Percentiles rank a stretch among this genome's conserved stretches.
phyloP scores from a whole-genome alignment of 2,797 vertebrate species.

The Okamejei kenojei region DNA sequence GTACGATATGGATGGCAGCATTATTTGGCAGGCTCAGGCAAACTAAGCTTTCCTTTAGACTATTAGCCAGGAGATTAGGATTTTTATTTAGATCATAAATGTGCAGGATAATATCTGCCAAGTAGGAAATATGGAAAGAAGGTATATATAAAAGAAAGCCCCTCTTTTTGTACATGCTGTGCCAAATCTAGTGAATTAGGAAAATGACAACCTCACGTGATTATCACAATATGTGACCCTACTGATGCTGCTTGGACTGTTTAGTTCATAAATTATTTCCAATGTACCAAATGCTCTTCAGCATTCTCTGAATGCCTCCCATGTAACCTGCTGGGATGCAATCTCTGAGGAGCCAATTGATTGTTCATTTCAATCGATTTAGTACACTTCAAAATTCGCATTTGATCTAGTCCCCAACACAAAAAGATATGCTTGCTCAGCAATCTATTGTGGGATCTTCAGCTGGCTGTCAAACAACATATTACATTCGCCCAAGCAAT shows the following conservation, averaged over 20 bases:
- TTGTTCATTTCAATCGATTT: background rate
- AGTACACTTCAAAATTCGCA: background rate
- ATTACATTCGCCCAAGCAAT: background rate
- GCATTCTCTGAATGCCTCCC: background rate
- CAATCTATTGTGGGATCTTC: background rate
- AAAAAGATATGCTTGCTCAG: background rate
- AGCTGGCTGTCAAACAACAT: background rate
- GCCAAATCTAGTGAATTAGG: background rate
- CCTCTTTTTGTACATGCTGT: background rate
- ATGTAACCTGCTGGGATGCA: background rate
- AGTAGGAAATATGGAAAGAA: background rate
- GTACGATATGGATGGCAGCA: no score
- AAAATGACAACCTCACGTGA: no score
- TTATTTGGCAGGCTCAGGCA: no score
- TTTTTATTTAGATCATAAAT: no score
- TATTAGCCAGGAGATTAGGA: no score
- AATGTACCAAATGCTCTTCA: background rate
- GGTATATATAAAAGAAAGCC: background rate
- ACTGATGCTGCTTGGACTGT: background rate
- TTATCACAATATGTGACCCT: background rate
- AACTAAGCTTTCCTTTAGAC: no score
- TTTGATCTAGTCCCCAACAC: background rate
- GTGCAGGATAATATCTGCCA: background rate
- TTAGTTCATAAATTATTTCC: background rate
- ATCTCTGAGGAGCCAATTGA: background rate